These are phyloP conservation scores for Augochlora pura DNA, from an alignment of 1,140 invertebrate species.

Conservation along the genomic window DNA sequence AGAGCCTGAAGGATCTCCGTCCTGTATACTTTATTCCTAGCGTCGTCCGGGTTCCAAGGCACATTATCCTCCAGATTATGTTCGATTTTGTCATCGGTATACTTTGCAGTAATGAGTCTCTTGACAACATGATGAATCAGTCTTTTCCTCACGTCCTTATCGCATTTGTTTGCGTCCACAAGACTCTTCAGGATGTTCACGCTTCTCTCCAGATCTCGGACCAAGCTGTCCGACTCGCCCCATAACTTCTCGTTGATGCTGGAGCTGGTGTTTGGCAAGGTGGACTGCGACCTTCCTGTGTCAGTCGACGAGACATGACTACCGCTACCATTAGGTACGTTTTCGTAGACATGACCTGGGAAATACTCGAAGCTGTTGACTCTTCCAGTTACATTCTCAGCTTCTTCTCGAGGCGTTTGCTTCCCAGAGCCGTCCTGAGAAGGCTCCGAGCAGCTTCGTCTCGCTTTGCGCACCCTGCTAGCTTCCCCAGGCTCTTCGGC, in stretches of 20 bases:
- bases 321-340: constrained; percentile 67
- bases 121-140: constrained; percentile 79
- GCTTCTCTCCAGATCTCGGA: constrained; percentile 76
- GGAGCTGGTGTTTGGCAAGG: constrained; percentile 77
- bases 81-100: constrained; percentile 76
- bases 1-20: constrained; percentile 74
- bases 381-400: constrained; percentile 72
- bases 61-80: constrained; percentile 74
- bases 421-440: constrained; percentile 63
- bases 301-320: constrained; percentile 71
- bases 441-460: constrained; percentile 59
- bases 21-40: constrained; percentile 74
- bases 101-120: constrained; percentile 75
- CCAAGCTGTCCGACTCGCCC: constrained; percentile 76
- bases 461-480: constrained; percentile 15
- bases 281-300: constrained; percentile 73
- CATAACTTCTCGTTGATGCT: constrained; percentile 78
- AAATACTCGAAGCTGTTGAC: constrained; percentile 81
- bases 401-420: constrained; percentile 67
- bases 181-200: constrained; percentile 77
- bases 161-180: constrained; percentile 76
- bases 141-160: constrained; percentile 75
- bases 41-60: constrained; percentile 77
- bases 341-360: constrained; percentile 78
- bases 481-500: background rate